Evolutionary conservation across 2,113 vertebrate species (phyloP).

Genomic region (Spea bombifrons): DNA sequence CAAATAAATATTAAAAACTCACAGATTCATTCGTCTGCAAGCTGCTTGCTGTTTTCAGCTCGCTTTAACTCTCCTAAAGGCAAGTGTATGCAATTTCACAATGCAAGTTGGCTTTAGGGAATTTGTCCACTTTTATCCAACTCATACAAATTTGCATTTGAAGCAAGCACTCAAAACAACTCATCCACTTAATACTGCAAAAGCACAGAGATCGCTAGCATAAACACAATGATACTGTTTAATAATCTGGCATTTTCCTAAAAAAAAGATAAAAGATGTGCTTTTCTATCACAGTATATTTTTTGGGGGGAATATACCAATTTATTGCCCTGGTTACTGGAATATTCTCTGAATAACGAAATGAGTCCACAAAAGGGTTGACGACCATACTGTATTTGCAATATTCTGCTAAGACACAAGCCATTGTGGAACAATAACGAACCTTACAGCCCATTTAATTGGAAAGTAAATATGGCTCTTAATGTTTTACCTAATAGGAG

Average conservation of each 20-base stretch:
- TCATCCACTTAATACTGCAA: neutral
- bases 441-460: constrained; percentile 30
- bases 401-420: constrained; percentile 2
- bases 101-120: too few relatives aligned
- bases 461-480: constrained; percentile 22
- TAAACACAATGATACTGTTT: constrained; percentile 8
- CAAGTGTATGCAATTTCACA: too few relatives aligned
- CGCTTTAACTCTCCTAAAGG: too few relatives aligned
- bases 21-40: too few relatives aligned
- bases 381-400: constrained; percentile 1
- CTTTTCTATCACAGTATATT: too few relatives aligned
- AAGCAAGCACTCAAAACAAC: neutral
- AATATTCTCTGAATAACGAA: constrained; percentile 5
- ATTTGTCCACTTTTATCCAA: too few relatives aligned
- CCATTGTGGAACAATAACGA: constrained; percentile 5
- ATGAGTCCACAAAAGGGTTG: constrained; percentile 21
- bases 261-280: neutral
- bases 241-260: neutral
- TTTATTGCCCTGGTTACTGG: neutral
- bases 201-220: neutral
- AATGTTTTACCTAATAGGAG: constrained; percentile 36
- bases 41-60: too few relatives aligned
- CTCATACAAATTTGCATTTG: too few relatives aligned
- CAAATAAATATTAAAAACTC: too few relatives aligned
- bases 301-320: neutral